Base-by-base conservation (phyloP, 2,888 invertebrate genomes). In the Apamea monoglypha region DNA sequence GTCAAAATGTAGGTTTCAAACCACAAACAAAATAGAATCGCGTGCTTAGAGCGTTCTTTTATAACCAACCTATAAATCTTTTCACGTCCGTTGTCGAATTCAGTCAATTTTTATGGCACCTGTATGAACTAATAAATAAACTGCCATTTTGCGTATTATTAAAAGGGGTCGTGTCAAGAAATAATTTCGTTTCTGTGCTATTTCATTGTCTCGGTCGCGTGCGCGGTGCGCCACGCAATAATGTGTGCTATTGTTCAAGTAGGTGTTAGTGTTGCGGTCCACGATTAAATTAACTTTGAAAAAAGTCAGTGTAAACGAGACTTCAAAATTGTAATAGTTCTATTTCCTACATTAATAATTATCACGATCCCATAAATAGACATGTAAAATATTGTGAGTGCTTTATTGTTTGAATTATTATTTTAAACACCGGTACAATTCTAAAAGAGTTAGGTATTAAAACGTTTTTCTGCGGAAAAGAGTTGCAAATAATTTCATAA, bases 51-150 rank as follows among this genome's bases (percentile, higher is more conserved):
- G 50, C n/a, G 25, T 50, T 53, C 40, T 70, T 32, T 73, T 12
- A 18, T 25, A 61, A n/a, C 25, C 6, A 61, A n/a, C 25, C 6
- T 29, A 50, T 59, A 59, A 59, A 50, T 59, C n/a, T 44, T 72
- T 56, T 64, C 18, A 56, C 14, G 29, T 59, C 47, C 32, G 21
- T 29, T 66, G 63, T 64, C 40, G 47, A 64, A 69, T 73, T 14
- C 50, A 29, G 53, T 5, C n/a, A 76, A 47, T 74, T 81, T 72
- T 81, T 50, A 73, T 70, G 50, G 66, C 75, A 78, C 36, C 10
- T 66, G 40, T 50, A 32, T 69, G 68, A 61, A 75, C 69, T 76
- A 78, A 85, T 82, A 78, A 88, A 88, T 63, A 36, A 76, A 70
- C 74, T 82, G 66, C 74, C 64, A 44, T 74, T 74, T 67, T 21